Evolutionary conservation across 1,140 invertebrate genomes (phyloP), one percentile per base, ranked within the genome.

Genomic region (Drosophila chauvacae): DNA sequence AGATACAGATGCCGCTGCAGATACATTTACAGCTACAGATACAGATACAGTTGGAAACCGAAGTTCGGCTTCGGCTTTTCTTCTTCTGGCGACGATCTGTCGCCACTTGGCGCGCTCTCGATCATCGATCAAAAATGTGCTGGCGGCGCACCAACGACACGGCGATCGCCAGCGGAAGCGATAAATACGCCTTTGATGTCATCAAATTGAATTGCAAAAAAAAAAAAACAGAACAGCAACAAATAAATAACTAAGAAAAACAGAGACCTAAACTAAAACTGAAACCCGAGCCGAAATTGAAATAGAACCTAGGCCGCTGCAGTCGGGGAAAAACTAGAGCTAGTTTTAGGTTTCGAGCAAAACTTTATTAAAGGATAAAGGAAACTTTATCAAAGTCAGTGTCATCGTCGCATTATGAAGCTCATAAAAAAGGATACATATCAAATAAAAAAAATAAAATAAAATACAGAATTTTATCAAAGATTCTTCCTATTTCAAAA

Each of bases 121-220:
- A 59, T 78, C 53, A 78, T 77, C 76, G 74, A 78, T 78, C 74
- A 77, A 77, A 69, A 62, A 61, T 77, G 62, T 58, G 30, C 42
- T 30, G 42, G 50, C 39, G 41, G 30, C 30, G 45, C 23, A 45
- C 55, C 42, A 60, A 59, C 20, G 20, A 59, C n/a, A 13, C 30
- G 33, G 7, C 69, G 65, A 71, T 71, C 28, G 51, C 16, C 66
- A 72, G 57, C 57, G 85, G 81, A 81, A 88, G 51, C 63, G 66
- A 88, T 81, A 90, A 88, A 90, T 78, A 78, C 62, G 65, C 84
- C 76, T 77, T 77, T 83, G 80, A 79, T 88, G 56, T 75, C 77
- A 75, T 69, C 80, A 81, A 88, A 90, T 84, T 85, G 60, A 72
- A 75, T 70, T 78, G 74, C 44, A 56, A 75, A 66, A 56, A 26